phyloP scores from a whole-genome alignment of 2,113 vertebrate genomes.

The Limanda limanda region DNA sequence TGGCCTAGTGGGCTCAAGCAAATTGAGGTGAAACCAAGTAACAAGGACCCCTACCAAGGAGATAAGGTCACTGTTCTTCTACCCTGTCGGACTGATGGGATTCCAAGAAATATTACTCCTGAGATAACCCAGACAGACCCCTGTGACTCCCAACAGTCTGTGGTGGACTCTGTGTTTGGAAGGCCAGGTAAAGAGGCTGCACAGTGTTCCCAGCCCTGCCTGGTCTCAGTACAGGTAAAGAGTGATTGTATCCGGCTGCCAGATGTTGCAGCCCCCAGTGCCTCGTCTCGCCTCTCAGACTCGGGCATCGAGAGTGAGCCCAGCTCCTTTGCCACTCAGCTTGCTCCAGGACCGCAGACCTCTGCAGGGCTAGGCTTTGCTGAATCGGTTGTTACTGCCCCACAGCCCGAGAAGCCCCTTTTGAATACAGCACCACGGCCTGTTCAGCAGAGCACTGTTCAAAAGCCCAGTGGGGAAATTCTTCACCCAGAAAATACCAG shows the following conservation, averaged over 20 bases:
- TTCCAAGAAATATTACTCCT: slow-evolving; percentile 46
- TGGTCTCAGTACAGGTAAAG: slow-evolving; percentile 69
- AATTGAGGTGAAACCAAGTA: slow-evolving; percentile 81
- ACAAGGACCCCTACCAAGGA: slow-evolving; percentile 82
- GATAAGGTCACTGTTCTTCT: slow-evolving; percentile 86
- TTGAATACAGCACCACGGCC: slow-evolving; percentile 82
- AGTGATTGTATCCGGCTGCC: slow-evolving; percentile 85
- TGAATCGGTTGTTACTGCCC: slow-evolving; percentile 71
- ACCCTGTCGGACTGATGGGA: slow-evolving; percentile 77
- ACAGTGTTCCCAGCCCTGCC: slow-evolving; percentile 29
- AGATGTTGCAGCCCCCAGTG: slow-evolving; percentile 80
- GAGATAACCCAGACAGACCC: slow-evolving; percentile 63
- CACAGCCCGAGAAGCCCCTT: slow-evolving; percentile 81
- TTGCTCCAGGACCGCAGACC: slow-evolving; percentile 81
- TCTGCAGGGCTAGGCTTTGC: slow-evolving; percentile 73
- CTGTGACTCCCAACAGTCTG: slow-evolving; percentile 56
- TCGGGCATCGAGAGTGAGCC: slow-evolving; percentile 97
- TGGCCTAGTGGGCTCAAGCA: slow-evolving; percentile 67
- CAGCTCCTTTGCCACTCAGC: slow-evolving; percentile 91
- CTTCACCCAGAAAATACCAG: slow-evolving; percentile 91
- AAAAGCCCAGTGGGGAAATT: slow-evolving; percentile 82
- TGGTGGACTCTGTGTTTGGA: slow-evolving; percentile 54
- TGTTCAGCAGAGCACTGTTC: slow-evolving; percentile 83
- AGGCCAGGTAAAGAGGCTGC: slow-evolving; percentile 45
- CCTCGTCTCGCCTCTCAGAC: slow-evolving; percentile 95